These are phyloP conservation scores for Exaiptasia diaphana DNA, from an alignment of 64 coral and sea anemone genomes.

Conservation along the genomic window DNA sequence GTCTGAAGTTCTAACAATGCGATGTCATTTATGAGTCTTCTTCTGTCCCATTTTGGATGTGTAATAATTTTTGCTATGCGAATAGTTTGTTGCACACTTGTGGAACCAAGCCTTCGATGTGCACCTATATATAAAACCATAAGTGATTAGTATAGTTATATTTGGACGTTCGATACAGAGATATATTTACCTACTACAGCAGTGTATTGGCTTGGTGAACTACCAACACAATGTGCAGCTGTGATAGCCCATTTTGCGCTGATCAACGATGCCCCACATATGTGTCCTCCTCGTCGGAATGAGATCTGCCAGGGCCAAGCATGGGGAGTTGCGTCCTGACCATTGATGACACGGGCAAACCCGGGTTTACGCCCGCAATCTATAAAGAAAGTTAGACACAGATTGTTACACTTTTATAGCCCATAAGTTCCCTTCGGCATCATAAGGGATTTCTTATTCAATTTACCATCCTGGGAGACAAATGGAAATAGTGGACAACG, in stretches of 20 bases:
- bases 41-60: conserved; percentile 14
- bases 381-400: too few species aligned
- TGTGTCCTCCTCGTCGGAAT: not conserved
- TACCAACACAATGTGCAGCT: conserved; percentile 16
- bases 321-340: conserved; percentile 3
- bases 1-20: conserved; percentile 27
- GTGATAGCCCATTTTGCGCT: conserved; percentile 1
- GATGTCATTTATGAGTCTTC: conserved; percentile 37
- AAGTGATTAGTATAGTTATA: too few species aligned
- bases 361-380: not conserved
- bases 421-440: too few species aligned
- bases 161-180: too few species aligned
- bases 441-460: too few species aligned
- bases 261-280: conserved; percentile 5
- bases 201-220: conserved; percentile 1
- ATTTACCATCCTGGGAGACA: not conserved
- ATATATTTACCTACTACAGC: conserved; percentile 20
- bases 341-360: conserved; percentile 3
- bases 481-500: too few species aligned
- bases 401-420: too few species aligned
- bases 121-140: conserved; percentile 16
- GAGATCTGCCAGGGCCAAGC: conserved; percentile 30
- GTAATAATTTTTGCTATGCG: conserved; percentile 23
- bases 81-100: conserved; percentile 29
- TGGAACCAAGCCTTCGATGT: conserved; percentile 37